Percentiles rank a stretch among this genome's conserved stretches.
These are phyloP conservation scores for Peromyscus leucopus DNA, from an alignment of 2,113 vertebrate species.

Conservation along the genomic window DNA sequence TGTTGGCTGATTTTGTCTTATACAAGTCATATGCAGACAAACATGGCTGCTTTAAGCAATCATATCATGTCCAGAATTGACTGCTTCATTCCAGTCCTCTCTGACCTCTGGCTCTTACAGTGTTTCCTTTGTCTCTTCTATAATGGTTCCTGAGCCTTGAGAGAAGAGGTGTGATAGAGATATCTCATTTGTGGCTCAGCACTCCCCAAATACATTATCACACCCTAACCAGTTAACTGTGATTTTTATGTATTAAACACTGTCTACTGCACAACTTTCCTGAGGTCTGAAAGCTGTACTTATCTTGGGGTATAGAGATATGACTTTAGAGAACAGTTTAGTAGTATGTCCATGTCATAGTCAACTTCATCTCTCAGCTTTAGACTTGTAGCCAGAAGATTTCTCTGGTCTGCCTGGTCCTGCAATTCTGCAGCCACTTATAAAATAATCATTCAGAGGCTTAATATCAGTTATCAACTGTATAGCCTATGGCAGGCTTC, in stretches of 20 bases:
- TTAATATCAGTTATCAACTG: no score
- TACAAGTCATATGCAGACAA: neutral
- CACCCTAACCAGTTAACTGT: neutral
- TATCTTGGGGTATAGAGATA: no score
- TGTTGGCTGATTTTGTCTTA: neutral
- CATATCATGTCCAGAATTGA: neutral
- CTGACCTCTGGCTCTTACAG: neutral
- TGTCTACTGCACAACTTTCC: neutral
- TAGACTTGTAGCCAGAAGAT: no score
- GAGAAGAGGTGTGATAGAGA: neutral
- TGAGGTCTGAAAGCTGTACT: neutral
- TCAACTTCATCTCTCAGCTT: no score
- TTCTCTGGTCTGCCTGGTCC: no score
- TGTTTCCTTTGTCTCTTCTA: neutral
- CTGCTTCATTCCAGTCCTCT: neutral
- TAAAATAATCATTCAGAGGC: no score
- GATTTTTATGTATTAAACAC: neutral
- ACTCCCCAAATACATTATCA: neutral
- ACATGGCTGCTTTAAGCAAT: neutral
- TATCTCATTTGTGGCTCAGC: neutral
- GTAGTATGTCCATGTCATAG: neutral
- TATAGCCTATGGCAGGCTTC: no score
- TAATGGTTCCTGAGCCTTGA: neutral
- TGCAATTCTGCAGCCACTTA: no score
- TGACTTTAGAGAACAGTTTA: neutral